A percentile compares a stretch with the other conserved stretches of the same genome.
phyloP scores from a whole-genome alignment of 2,113 vertebrate species.

The Ciconia maguari region DNA sequence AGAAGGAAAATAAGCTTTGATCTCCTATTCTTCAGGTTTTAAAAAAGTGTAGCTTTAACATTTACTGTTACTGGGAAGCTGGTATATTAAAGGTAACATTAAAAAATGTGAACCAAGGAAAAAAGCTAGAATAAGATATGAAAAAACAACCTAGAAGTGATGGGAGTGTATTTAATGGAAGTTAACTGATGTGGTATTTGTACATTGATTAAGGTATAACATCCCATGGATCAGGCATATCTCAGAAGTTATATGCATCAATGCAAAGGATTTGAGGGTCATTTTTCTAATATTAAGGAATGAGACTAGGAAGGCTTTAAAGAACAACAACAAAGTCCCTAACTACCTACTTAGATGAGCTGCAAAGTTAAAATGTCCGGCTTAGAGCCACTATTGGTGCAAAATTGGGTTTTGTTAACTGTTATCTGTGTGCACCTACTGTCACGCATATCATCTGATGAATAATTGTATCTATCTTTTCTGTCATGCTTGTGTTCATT shows the following conservation, averaged over 20 bases:
- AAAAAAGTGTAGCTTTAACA: background rate
- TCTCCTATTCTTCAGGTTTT: background rate
- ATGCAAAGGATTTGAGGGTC: background rate
- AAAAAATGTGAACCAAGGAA: background rate
- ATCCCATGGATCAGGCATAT: background rate
- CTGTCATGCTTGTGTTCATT: background rate
- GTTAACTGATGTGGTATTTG: background rate
- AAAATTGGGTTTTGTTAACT: background rate
- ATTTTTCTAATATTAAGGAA: background rate
- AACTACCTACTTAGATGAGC: background rate
- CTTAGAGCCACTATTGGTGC: background rate
- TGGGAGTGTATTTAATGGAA: background rate
- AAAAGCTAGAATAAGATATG: background rate
- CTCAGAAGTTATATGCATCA: background rate
- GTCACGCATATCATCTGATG: background rate
- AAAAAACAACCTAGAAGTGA: background rate
- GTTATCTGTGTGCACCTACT: background rate
- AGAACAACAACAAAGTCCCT: background rate
- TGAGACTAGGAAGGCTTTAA: background rate
- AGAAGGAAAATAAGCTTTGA: background rate
- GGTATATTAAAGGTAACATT: background rate
- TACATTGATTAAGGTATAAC: rapidly evolving
- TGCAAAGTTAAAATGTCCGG: background rate
- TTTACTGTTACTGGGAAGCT: background rate
- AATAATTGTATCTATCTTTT: background rate